Evolutionary conservation across 2,797 vertebrate genomes (phyloP).

Genomic region (Notolabrus celidotus): DNA sequence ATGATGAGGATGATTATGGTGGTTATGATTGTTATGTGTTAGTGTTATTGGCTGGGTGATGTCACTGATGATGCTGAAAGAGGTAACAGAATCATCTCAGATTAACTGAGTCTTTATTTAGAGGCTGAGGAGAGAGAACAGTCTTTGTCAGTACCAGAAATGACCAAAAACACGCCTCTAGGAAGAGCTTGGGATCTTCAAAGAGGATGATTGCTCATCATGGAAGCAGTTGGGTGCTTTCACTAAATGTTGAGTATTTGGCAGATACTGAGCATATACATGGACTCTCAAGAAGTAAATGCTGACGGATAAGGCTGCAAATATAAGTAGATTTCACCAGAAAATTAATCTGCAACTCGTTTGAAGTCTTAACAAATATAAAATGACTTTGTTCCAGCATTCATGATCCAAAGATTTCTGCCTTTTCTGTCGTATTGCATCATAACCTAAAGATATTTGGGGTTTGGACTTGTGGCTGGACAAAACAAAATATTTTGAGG

Average conservation of each 20-base stretch:
- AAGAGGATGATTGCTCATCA: not conserved
- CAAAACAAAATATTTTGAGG: not conserved
- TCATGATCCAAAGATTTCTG: not conserved
- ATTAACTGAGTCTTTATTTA: not conserved
- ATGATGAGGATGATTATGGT: constrained; percentile 17
- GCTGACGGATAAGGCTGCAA: constrained; percentile 2
- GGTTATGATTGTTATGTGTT: constrained; percentile 12
- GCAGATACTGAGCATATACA: not conserved
- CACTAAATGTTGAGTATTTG: not conserved
- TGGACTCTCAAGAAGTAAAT: not conserved
- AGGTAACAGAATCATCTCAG: constrained; percentile 8
- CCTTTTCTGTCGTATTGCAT: not conserved
- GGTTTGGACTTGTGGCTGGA: not conserved
- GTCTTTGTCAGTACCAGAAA: not conserved
- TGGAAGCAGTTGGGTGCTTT: not conserved
- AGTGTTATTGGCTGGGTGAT: constrained; percentile 18
- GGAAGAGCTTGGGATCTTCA: not conserved
- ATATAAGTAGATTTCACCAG: not conserved
- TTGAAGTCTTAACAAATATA: not conserved
- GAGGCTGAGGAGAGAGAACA: not conserved
- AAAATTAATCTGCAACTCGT: not conserved
- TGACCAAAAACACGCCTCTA: not conserved
- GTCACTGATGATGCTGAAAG: constrained; percentile 4
- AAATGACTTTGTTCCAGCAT: not conserved
- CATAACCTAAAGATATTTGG: not conserved